Evolutionary conservation across 2,888 invertebrate genomes (phyloP), one percentile per base, ranked within the genome.

Genomic region (Lordiphosa fenestrarum): DNA sequence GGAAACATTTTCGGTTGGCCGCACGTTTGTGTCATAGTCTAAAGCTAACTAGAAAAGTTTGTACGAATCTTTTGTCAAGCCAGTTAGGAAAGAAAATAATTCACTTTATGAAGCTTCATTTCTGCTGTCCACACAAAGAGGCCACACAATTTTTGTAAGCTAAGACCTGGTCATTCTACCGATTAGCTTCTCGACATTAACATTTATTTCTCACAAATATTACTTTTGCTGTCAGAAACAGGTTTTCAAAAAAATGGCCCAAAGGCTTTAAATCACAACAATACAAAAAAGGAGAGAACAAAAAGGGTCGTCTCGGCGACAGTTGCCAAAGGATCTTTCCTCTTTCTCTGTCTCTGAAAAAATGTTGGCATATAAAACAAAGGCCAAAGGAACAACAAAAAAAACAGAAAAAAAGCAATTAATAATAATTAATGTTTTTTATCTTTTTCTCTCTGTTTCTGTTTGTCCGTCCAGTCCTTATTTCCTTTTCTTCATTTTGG

Each of bases 351-450:
- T 57, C 66, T 40, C 36, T 33, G 51, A 48, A 53, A 49, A 72
- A 66, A 68, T 61, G 64, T 67, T 40, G 30, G 21, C 36, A 53
- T 53, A 57, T 56, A 63, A 63, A 64, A 64, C 53, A 51, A 49
- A 36, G 19, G 54, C 39, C 48, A 63, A 19, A 21, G 30, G 44
- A 25, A 41, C 46, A 63, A 56, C 46, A 63, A 56, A 58, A 55
- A 19, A 19, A 7, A 50, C 59, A 61, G 73, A 71, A 76, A 83
- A 85, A 85, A 78, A 78, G 84, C 86, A 86, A 86, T 86, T 86
- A 86, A 87, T 87, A 86, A 86, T 86, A 87, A 86, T 87, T 86
- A 87, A 86, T 86, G 85, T 86, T 86, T 25, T 78, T 86, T 87
- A 86, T 86, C 76, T 84, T 71, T 71, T 73, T 86, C 25, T 61